phyloP scores from a whole-genome alignment of 35 echinoderm and acorn worm species.

The Nesometra sesokonis region DNA sequence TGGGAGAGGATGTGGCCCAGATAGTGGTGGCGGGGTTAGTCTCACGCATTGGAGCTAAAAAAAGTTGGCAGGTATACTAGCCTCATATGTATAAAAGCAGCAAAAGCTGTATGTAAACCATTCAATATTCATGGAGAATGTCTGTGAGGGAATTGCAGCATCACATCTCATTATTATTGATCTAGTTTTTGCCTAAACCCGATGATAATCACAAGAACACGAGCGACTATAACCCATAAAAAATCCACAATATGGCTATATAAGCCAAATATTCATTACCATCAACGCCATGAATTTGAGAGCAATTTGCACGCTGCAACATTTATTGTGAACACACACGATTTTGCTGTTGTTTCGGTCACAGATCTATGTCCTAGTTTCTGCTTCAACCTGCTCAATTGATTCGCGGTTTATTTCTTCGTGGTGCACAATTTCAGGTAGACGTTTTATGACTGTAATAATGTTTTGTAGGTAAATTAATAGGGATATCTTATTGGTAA shows the following conservation, averaged over 20 bases:
- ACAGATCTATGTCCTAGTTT: neutral
- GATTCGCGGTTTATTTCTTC: neutral
- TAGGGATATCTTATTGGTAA: too few species aligned
- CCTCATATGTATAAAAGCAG: too few species aligned
- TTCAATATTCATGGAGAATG: neutral
- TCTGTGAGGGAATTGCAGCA: neutral
- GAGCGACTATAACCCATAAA: neutral
- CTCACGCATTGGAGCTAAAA: too few species aligned
- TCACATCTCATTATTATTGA: neutral
- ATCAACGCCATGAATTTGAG: neutral
- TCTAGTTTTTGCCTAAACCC: neutral
- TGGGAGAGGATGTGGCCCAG: too few species aligned
- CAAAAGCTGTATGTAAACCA: too few species aligned
- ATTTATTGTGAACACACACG: neutral
- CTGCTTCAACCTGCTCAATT: neutral
- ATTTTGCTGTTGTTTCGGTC: neutral
- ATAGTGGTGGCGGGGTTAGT: too few species aligned
- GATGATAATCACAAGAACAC: neutral
- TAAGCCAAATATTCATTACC: neutral
- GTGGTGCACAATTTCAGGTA: too few species aligned
- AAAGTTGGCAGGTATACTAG: too few species aligned
- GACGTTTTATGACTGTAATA: too few species aligned
- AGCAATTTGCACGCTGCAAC: neutral
- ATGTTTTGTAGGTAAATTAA: too few species aligned
- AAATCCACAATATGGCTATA: neutral